phyloP scores from a whole-genome alignment of 2,113 vertebrate species.

The Amblyornis subalaris region DNA sequence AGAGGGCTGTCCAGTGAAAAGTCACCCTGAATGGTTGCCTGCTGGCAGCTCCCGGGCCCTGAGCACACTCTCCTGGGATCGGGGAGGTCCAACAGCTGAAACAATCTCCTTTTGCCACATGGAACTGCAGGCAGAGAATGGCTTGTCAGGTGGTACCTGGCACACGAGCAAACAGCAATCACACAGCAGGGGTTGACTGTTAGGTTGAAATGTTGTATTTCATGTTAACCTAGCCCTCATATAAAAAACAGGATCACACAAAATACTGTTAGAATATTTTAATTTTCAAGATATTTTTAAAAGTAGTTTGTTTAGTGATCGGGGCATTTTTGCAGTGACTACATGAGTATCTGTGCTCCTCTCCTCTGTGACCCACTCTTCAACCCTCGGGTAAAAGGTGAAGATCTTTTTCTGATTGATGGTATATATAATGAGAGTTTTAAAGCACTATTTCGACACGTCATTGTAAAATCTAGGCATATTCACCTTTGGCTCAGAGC shows the following conservation, averaged over 20 bases:
- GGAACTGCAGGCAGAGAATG: not conserved
- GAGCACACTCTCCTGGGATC: not conserved
- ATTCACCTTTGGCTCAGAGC: not conserved
- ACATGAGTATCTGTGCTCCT: not conserved
- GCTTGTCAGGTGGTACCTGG: not conserved
- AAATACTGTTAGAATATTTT: not conserved
- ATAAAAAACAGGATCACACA: not conserved
- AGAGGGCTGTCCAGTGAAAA: not conserved
- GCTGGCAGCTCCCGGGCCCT: not conserved
- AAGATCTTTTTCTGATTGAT: not conserved
- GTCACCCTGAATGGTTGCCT: not conserved
- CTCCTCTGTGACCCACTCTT: not conserved
- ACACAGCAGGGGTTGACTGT: not conserved
- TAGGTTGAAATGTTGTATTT: not conserved
- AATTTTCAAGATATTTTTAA: not conserved
- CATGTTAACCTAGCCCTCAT: not conserved
- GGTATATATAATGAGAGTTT: not conserved
- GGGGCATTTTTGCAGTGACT: not conserved
- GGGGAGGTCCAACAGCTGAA: not conserved
- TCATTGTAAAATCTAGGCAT: not conserved
- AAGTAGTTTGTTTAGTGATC: not conserved
- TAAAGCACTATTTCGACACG: not conserved
- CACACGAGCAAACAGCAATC: not conserved
- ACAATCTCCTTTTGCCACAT: not conserved
- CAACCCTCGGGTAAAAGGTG: not conserved